Conservation (phyloP, 2,888 invertebrate species). For the Bedellia somnulentella region DNA sequence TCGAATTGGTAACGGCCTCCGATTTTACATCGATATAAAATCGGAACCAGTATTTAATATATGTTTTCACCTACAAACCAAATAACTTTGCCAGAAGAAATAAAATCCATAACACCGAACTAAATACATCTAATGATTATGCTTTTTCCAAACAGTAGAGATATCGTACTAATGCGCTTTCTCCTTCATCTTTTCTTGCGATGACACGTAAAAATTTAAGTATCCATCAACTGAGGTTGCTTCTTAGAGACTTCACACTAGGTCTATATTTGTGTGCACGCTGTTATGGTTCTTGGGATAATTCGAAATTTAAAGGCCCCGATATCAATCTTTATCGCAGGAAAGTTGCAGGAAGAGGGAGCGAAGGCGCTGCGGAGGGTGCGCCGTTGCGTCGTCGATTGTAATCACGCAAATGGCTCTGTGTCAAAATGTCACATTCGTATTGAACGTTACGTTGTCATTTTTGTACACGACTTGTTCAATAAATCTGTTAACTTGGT, state of each 20-base stretch:
- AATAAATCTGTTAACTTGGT: constrained; percentile 15
- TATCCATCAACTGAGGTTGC: constrained; percentile 17
- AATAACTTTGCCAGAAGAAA: no score
- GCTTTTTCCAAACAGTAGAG: constrained; percentile 43
- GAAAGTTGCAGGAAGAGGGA: constrained; percentile 44
- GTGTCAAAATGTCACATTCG: constrained; percentile 55
- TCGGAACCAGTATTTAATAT: no score
- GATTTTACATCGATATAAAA: no score
- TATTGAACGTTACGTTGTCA: constrained; percentile 42
- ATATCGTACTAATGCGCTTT: constrained; percentile 56
- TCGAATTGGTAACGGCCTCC: no score
- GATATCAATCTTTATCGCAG: constrained; percentile 59
- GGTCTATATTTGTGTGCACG: constrained; percentile 23
- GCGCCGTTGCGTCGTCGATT: constrained; percentile 55
- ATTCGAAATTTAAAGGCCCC: constrained; percentile 41
- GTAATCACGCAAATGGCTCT: constrained; percentile 59
- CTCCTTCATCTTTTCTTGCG: constrained; percentile 53
- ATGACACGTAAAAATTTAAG: constrained; percentile 45
- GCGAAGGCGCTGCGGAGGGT: constrained; percentile 27
- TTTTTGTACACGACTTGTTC: constrained; percentile 29
- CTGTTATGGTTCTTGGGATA: constrained; percentile 33
- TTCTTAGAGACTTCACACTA: constrained; percentile 20
- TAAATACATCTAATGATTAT: constrained; percentile 40
- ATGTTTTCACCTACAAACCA: no score
- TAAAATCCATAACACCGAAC: no score